These are phyloP conservation scores for Diacarnus erythraeanus DNA, from an alignment of 37 sponge, comb jelly and placozoan genomes.

Conservation along the genomic window DNA sequence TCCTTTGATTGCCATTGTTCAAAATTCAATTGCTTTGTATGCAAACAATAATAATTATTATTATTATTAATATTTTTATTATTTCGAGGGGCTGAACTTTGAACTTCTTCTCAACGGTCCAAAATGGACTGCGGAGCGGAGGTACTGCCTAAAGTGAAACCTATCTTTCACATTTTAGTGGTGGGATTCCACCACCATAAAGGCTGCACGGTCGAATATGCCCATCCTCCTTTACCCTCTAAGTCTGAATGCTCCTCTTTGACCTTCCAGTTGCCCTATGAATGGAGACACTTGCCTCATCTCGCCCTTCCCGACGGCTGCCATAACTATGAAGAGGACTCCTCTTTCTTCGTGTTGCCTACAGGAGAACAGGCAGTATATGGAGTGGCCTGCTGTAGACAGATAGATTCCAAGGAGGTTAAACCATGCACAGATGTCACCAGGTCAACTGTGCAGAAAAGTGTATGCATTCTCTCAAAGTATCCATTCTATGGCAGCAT, in stretches of 20 bases:
- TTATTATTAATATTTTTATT: too few relatives aligned
- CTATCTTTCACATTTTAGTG: conserved; percentile 51
- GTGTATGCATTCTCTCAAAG: conserved; percentile 61
- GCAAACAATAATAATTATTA: too few relatives aligned
- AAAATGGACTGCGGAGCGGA: too few relatives aligned
- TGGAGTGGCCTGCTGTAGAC: conserved; percentile 75
- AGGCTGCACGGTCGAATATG: conserved; percentile 67
- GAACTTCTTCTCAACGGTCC: too few relatives aligned
- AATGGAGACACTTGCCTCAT: conserved; percentile 56
- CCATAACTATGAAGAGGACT: conserved; percentile 67
- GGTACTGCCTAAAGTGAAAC: background rate
- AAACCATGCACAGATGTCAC: conserved; percentile 1
- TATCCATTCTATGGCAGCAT: conserved; percentile 58
- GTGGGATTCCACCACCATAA: conserved; percentile 81
- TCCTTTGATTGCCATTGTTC: too few relatives aligned
- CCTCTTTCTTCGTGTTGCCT: conserved; percentile 66
- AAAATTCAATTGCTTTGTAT: too few relatives aligned
- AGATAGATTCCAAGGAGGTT: conserved; percentile 47
- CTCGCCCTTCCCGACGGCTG: conserved; percentile 80
- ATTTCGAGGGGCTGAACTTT: too few relatives aligned
- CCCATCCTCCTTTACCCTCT: conserved; percentile 42
- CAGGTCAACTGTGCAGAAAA: conserved; percentile 71
- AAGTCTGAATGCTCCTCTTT: conserved; percentile 1
- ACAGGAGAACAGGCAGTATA: background rate
- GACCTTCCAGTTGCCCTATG: conserved; percentile 18